Conservation (phyloP, 2,797 vertebrate genomes). For the Gouania willdenowi region DNA sequence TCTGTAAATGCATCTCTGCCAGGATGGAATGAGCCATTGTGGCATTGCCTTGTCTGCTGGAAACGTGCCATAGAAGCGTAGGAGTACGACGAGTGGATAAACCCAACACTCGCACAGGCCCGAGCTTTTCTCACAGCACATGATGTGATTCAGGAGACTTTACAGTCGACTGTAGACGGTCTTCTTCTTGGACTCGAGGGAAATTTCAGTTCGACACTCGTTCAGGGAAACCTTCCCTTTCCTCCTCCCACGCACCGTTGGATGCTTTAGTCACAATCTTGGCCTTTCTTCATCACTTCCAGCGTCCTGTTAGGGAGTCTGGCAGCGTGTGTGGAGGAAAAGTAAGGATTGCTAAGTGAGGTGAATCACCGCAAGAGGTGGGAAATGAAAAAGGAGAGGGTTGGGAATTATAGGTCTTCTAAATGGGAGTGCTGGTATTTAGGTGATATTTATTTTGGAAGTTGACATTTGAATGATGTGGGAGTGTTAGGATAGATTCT, state of each 20-base stretch:
- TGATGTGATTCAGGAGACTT: slow-evolving; percentile 27
- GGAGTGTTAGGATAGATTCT: neutral
- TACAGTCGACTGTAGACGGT: slow-evolving; percentile 17
- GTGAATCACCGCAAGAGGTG: neutral
- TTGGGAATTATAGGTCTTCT: slow-evolving; percentile 1
- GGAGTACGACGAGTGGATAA: slow-evolving; percentile 50
- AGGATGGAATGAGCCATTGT: slow-evolving; percentile 54
- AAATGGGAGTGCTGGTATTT: neutral
- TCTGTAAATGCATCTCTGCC: slow-evolving; percentile 58
- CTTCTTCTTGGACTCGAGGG: slow-evolving; percentile 17
- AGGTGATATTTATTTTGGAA: neutral
- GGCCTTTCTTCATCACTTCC: slow-evolving; percentile 19
- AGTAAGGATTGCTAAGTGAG: slow-evolving; percentile 1
- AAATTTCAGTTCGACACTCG: slow-evolving; percentile 20
- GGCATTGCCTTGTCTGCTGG: slow-evolving; percentile 63
- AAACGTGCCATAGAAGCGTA: slow-evolving; percentile 52
- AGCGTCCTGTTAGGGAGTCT: slow-evolving; percentile 14
- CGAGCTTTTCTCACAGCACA: slow-evolving; percentile 19
- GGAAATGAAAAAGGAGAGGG: neutral
- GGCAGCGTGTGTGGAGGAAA: slow-evolving; percentile 12
- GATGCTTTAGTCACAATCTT: slow-evolving; percentile 16
- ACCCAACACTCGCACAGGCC: slow-evolving; percentile 12
- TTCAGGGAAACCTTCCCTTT: slow-evolving; percentile 28
- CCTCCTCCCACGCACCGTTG: slow-evolving; percentile 4
- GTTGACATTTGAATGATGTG: neutral